Evolutionary conservation across 2,797 vertebrate genomes (phyloP), one percentile per base, ranked within the genome.

Genomic region (Apogon hyalosoma): DNA sequence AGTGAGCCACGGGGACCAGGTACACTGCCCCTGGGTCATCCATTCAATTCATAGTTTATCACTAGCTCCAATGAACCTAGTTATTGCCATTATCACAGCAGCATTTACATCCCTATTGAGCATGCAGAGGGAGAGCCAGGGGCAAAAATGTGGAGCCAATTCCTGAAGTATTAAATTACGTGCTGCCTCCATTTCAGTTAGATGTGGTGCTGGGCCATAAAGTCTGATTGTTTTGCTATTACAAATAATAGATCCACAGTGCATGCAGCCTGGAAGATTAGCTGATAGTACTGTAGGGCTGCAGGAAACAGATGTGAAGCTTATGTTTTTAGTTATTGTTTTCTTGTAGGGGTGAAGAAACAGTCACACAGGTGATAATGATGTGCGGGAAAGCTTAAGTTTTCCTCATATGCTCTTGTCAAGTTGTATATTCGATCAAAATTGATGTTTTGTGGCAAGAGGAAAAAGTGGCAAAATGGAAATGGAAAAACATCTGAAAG

Each of bases 161-260:
- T 93, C 89, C 90, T 65, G 77, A 88, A 90, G 90, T 92, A 93
- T 92, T 92, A 94, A 92, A 93, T 92, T 90, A 91, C 83, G 86
- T 83, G 73, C 82, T 80, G 84, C 81, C 87, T 88, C 82, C 87
- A 92, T 93, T 92, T 85, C 84, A 76, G 79, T 84, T 46, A 81
- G 87, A 90, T 88, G 87, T 86, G 86, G 86, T 89, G 90, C 87
- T 83, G 90, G 90, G 86, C 87, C 87, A 93, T 94, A 93, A 94
- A 93, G 90, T 87, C 90, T 93, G 92, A 93, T 94, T 94, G 92
- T 94, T 93, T 95, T 87, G 91, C 93, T 92, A 94, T 93, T 94
- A 92, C 87, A 91, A 92, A 92, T 94, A 94, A 94, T 93, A 90
- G 92, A 81, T 90, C 88, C 80, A 87, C 62, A 4, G 88, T 58